A percentile compares a stretch with the other conserved stretches of the same genome.
These are phyloP conservation scores for Pinna nobilis DNA, from an alignment of 1,140 invertebrate species.

Conservation along the genomic window DNA sequence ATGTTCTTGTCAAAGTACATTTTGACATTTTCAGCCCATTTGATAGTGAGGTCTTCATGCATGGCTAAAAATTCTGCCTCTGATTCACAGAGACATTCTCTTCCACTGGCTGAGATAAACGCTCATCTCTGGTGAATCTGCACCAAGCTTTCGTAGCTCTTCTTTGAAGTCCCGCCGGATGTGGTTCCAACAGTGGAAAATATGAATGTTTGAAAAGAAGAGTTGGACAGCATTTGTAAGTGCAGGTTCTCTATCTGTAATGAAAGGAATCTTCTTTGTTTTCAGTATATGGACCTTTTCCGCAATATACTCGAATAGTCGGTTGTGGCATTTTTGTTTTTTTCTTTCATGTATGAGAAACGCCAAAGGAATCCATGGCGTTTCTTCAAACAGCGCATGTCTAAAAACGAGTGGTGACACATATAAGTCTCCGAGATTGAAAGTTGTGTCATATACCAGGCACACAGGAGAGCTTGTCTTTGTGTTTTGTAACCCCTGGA, in stretches of 20 bases:
- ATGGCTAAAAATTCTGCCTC: slow-evolving; percentile 4
- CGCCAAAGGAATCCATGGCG: slow-evolving; percentile 11
- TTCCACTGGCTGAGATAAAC: neutral
- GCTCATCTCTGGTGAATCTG: neutral
- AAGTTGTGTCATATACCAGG: slow-evolving; percentile 17
- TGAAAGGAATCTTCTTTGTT: slow-evolving; percentile 12
- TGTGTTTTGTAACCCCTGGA: neutral
- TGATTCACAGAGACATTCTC: neutral
- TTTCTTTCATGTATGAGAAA: slow-evolving; percentile 18
- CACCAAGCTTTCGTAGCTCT: neutral
- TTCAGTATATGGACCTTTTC: neutral
- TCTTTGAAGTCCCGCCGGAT: slow-evolving; percentile 17
- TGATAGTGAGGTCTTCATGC: neutral
- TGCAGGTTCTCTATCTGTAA: slow-evolving; percentile 10
- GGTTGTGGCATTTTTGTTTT: slow-evolving; percentile 6
- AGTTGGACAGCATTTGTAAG: slow-evolving; percentile 11
- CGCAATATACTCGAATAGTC: slow-evolving; percentile 1
- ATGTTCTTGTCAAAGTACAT: neutral
- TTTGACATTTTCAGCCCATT: neutral
- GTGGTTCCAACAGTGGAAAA: slow-evolving; percentile 25
- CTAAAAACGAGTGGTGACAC: slow-evolving; percentile 8
- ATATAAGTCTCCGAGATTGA: slow-evolving; percentile 15
- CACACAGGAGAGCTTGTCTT: neutral
- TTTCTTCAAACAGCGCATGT: slow-evolving; percentile 7
- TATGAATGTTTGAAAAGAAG: slow-evolving; percentile 5